These are phyloP conservation scores for Chaitophorus viminalis DNA, from an alignment of 2,888 invertebrate species.

Conservation along the genomic window DNA sequence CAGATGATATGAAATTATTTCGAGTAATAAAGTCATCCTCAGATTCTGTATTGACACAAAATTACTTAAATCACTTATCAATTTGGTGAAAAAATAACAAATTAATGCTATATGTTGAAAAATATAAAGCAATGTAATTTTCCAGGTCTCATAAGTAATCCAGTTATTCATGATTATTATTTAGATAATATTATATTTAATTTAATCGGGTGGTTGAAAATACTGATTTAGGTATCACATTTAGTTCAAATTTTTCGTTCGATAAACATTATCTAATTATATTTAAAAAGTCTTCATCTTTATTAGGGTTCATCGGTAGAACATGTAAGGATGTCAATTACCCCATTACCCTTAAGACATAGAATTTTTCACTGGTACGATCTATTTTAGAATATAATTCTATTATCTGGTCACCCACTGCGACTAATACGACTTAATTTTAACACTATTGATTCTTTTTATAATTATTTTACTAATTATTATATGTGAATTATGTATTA, in stretches of 20 bases:
- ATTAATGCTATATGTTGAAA: too few relatives aligned
- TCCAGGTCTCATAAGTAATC: neutral
- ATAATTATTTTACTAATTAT: too few relatives aligned
- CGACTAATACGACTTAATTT: too few relatives aligned
- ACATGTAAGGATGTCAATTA: constrained; percentile 4
- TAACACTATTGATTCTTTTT: too few relatives aligned
- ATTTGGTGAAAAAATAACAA: too few relatives aligned
- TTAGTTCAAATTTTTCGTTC: neutral
- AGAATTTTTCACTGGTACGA: neutral
- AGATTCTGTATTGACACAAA: too few relatives aligned
- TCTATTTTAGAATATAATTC: constrained; percentile 2
- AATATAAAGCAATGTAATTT: neutral
- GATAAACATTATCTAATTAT: neutral
- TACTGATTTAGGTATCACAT: neutral
- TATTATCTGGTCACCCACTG: too few relatives aligned
- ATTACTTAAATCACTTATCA: too few relatives aligned
- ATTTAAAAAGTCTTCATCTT: neutral
- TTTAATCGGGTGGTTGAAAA: neutral
- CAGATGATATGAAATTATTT: too few relatives aligned
- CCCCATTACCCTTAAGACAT: neutral
- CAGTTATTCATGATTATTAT: neutral
- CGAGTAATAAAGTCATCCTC: too few relatives aligned
- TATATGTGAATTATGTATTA: too few relatives aligned
- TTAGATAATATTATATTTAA: neutral
- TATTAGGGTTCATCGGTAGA: neutral